Evolutionary conservation across 1,140 invertebrate species (phyloP).

Genomic region (Drosophila ironensis): DNA sequence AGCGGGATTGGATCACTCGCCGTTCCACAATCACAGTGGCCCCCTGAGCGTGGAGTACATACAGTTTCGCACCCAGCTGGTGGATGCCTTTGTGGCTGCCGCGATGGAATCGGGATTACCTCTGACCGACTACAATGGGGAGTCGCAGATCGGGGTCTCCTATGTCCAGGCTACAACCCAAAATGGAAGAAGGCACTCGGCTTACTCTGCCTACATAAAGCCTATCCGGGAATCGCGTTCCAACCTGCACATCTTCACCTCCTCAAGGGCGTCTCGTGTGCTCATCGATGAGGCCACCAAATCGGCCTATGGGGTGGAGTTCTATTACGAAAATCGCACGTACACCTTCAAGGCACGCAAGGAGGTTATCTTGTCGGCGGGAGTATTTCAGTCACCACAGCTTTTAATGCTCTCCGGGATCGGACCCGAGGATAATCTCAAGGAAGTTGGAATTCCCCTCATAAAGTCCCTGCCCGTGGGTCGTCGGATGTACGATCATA

Average conservation of each 20-base stretch:
- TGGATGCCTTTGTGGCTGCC: conserved; percentile 86
- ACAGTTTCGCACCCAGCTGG: conserved; percentile 83
- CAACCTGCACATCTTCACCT: conserved; percentile 86
- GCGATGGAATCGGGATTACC: conserved; percentile 84
- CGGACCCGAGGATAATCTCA: conserved; percentile 86
- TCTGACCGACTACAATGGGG: conserved; percentile 86
- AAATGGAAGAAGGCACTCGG: conserved; percentile 83
- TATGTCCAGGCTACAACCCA: conserved; percentile 86
- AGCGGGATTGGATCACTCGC: conserved; percentile 83
- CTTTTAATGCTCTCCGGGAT: conserved; percentile 91
- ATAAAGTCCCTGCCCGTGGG: conserved; percentile 88
- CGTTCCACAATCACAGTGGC: conserved; percentile 84
- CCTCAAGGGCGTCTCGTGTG: conserved; percentile 85
- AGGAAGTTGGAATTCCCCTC: conserved; percentile 86
- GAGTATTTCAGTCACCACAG: conserved; percentile 90
- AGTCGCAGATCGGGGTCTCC: conserved; percentile 85
- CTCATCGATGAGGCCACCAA: conserved; percentile 84
- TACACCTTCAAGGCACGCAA: conserved; percentile 84
- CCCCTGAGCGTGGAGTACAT: conserved; percentile 84
- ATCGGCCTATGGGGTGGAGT: conserved; percentile 86
- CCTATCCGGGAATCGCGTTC: conserved; percentile 83
- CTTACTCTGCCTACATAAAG: conserved; percentile 84
- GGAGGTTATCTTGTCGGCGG: conserved; percentile 88
- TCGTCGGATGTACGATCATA: conserved; percentile 88
- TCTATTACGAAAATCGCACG: conserved; percentile 82